Evolutionary conservation across 2,888 invertebrate genomes (phyloP).

Genomic region (Calameuta pallipes): DNA sequence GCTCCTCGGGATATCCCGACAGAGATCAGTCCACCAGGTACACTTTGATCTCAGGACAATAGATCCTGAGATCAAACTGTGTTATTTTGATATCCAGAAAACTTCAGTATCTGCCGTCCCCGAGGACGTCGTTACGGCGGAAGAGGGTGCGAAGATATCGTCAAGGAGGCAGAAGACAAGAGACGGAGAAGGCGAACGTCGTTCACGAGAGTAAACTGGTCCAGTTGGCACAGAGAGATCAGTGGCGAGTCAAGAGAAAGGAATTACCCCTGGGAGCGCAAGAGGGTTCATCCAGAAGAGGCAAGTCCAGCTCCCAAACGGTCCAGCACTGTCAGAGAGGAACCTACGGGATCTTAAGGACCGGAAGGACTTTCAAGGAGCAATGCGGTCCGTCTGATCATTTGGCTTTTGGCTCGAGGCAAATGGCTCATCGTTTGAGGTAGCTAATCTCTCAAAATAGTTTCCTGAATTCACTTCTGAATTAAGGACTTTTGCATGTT

Average conservation of each 20-base stretch:
- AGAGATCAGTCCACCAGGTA: slow-evolving; percentile 12
- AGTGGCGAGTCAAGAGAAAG: neutral
- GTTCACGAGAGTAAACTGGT: slow-evolving; percentile 35
- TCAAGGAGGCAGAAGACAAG: slow-evolving; percentile 30
- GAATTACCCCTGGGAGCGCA: neutral
- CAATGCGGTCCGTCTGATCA: slow-evolving; percentile 42
- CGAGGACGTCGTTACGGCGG: slow-evolving; percentile 32
- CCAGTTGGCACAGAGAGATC: neutral
- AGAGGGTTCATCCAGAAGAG: neutral
- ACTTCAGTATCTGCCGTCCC: slow-evolving; percentile 4
- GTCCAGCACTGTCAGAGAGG: neutral
- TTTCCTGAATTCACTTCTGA: neutral
- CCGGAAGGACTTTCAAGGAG: slow-evolving; percentile 23
- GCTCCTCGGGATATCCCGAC: slow-evolving; percentile 12
- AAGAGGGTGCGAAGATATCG: slow-evolving; percentile 35
- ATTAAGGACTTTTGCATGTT: neutral
- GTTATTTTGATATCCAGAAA: neutral
- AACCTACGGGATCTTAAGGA: neutral
- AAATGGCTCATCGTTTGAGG: slow-evolving; percentile 49
- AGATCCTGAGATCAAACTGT: neutral
- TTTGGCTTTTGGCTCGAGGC: slow-evolving; percentile 29
- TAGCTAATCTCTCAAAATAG: slow-evolving; percentile 13
- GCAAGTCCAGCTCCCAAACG: neutral
- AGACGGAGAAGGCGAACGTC: slow-evolving; percentile 42
- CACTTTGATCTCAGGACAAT: neutral